Evolutionary conservation across 2,113 vertebrate genomes (phyloP).

Genomic region (Mesitornis unicolor): DNA sequence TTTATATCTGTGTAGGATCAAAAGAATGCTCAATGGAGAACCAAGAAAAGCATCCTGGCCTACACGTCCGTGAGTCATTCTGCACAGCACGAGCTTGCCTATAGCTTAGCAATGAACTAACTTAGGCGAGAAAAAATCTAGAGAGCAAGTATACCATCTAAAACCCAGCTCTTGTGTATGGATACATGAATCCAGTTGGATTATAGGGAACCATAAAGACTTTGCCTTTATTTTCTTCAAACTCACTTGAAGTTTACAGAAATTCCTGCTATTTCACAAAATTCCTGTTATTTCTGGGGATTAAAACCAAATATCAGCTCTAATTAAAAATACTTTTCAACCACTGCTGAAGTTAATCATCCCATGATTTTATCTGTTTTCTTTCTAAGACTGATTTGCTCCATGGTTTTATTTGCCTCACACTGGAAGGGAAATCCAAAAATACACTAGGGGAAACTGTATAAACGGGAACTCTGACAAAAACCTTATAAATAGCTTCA

Average conservation of each 20-base stretch:
- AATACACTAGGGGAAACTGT: background rate
- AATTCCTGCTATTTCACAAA: background rate
- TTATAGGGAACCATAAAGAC: background rate
- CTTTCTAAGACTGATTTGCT: background rate
- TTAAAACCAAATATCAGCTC: background rate
- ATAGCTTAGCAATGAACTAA: background rate
- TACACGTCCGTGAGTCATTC: background rate
- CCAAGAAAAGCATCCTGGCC: slow-evolving; percentile 37
- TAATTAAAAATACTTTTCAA: background rate
- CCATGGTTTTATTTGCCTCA: background rate
- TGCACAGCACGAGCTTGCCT: background rate
- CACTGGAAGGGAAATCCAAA: background rate
- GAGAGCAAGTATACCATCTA: background rate
- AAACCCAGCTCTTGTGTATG: background rate
- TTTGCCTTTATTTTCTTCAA: background rate
- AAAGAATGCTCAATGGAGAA: background rate
- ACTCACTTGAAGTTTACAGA: background rate
- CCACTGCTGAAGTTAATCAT: background rate
- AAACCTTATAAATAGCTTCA: background rate
- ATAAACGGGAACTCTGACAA: background rate
- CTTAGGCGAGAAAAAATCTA: background rate
- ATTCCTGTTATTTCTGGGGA: background rate
- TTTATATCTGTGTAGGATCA: background rate
- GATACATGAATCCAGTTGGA: background rate
- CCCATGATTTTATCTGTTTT: background rate